Evolutionary conservation across 2,113 vertebrate genomes (phyloP).

Genomic region (Sebastes schlegelii): DNA sequence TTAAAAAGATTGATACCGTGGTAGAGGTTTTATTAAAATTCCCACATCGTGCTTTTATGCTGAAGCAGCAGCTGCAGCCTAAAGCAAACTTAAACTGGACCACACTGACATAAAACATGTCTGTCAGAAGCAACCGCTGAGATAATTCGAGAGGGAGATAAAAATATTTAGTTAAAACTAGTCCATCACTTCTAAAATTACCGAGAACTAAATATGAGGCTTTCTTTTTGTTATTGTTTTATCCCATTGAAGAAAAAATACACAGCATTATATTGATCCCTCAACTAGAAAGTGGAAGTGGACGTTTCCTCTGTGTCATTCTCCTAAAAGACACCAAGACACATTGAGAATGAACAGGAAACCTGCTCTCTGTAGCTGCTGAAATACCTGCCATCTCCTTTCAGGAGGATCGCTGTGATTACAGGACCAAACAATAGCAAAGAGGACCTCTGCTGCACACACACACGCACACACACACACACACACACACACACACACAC

Average conservation of each 20-base stretch:
- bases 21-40: neutral
- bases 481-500: conserved; percentile 16
- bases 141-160: neutral
- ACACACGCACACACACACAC: conserved; percentile 32
- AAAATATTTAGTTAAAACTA: neutral
- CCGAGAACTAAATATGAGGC: neutral
- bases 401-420: neutral
- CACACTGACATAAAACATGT: neutral
- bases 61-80: neutral
- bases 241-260: neutral
- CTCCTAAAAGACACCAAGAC: neutral
- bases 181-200: neutral
- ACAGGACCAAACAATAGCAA: neutral
- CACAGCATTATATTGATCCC: neutral
- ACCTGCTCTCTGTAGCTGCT: neutral
- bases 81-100: conserved; percentile 1
- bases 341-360: neutral
- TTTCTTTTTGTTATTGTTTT: neutral
- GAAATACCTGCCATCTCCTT: conserved; percentile 4
- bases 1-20: neutral
- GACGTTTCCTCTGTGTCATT: neutral
- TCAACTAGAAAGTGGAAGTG: neutral
- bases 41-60: neutral
- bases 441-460: conserved; percentile 13
- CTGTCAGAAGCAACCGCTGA: neutral